Percentiles rank a stretch among this genome's conserved stretches.
phyloP scores from a whole-genome alignment of 1,140 invertebrate species.

The Psix sp. region DNA sequence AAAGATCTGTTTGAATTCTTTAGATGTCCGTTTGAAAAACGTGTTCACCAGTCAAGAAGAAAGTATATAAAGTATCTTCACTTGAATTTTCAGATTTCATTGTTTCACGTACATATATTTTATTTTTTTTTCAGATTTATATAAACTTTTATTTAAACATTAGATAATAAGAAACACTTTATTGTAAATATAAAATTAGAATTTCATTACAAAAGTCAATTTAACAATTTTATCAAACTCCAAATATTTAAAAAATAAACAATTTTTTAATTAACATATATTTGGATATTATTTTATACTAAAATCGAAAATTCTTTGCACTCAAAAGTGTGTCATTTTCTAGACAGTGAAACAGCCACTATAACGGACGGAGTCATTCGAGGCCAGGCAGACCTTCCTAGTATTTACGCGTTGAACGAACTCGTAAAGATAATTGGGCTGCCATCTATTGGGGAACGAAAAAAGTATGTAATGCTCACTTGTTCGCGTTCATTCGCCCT shows the following conservation, averaged over 20 bases:
- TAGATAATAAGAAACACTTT: too few relatives aligned
- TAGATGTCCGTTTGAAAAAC: constrained; percentile 14
- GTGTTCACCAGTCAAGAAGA: constrained; percentile 1
- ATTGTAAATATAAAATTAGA: too few relatives aligned
- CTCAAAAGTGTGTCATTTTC: constrained; percentile 55
- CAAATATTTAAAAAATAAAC: too few relatives aligned
- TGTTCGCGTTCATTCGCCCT: constrained; percentile 49
- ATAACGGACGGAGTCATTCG: constrained; percentile 54
- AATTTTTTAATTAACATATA: too few relatives aligned
- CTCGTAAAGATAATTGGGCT: constrained; percentile 73
- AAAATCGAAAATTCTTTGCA: too few relatives aligned
- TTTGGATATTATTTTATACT: too few relatives aligned
- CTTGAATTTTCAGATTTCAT: too few relatives aligned
- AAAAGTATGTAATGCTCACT: constrained; percentile 63
- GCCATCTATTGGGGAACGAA: constrained; percentile 73
- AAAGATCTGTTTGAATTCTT: constrained; percentile 20
- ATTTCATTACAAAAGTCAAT: too few relatives aligned
- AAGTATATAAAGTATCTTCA: too few relatives aligned
- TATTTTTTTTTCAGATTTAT: background rate
- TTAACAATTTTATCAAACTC: too few relatives aligned
- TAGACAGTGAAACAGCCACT: constrained; percentile 47
- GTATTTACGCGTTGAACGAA: constrained; percentile 61
- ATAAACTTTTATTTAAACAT: too few relatives aligned
- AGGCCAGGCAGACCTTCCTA: constrained; percentile 56
- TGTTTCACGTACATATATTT: background rate